phyloP scores from a whole-genome alignment of 2,888 invertebrate species.

The Rambutsinella grinnellia region DNA sequence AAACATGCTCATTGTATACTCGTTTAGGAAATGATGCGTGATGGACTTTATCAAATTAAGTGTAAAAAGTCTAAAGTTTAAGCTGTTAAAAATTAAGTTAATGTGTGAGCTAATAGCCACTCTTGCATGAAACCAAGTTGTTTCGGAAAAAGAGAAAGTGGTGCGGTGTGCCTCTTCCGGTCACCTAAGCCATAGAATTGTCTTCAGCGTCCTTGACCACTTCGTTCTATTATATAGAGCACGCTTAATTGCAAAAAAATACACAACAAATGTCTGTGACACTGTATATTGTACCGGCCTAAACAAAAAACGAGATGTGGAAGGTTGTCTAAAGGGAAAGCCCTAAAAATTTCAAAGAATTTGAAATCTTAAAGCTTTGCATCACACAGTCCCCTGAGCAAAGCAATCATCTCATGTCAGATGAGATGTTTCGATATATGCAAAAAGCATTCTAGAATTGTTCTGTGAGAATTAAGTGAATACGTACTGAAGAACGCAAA shows the following conservation, averaged over 20 bases:
- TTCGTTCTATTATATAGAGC: neutral
- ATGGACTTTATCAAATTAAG: slow-evolving; percentile 9
- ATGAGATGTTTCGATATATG: no score
- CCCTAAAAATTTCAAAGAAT: neutral
- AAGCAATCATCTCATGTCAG: no score
- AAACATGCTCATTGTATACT: slow-evolving; percentile 43
- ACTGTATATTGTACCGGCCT: slow-evolving; percentile 21
- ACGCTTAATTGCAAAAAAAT: neutral
- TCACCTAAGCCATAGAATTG: neutral
- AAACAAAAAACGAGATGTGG: neutral
- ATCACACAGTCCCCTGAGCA: no score
- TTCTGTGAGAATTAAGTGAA: neutral
- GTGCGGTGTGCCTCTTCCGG: neutral
- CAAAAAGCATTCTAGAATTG: neutral
- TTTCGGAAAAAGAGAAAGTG: no score
- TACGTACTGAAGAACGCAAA: neutral
- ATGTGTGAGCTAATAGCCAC: no score
- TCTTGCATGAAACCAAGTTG: no score
- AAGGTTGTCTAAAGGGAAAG: slow-evolving; percentile 13
- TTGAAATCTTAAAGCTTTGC: neutral
- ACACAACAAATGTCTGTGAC: slow-evolving; percentile 10
- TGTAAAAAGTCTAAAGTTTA: no score
- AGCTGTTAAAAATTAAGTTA: no score
- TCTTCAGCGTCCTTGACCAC: neutral
- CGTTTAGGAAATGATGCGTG: slow-evolving; percentile 25